Evolutionary conservation across 2,888 invertebrate genomes (phyloP).

Genomic region (Clepsis dumicolana): DNA sequence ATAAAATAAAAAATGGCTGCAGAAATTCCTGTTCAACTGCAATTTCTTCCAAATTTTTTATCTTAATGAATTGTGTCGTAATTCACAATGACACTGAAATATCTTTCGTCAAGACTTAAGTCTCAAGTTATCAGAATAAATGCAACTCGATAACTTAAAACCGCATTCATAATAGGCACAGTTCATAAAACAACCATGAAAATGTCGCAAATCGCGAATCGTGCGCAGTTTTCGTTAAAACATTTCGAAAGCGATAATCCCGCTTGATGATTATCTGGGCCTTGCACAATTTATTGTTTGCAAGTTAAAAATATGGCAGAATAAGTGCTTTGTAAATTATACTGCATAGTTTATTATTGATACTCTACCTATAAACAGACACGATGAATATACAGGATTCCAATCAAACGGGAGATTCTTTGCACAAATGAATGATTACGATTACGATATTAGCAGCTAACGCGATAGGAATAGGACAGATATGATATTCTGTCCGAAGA

Average conservation of each 20-base stretch:
- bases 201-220: constrained; percentile 32
- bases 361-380: background rate
- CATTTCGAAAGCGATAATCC: constrained; percentile 38
- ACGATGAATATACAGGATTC: no score
- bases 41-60: no score
- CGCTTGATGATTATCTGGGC: constrained; percentile 33
- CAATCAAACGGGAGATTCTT: background rate
- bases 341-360: background rate
- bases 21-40: no score
- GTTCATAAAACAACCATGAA: constrained; percentile 25
- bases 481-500: background rate
- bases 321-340: background rate
- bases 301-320: background rate
- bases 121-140: constrained; percentile 1
- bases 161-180: constrained; percentile 14
- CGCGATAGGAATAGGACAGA: background rate
- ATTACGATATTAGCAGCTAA: background rate
- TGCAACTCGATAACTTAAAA: constrained; percentile 13
- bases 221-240: constrained; percentile 29
- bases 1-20: no score
- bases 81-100: background rate
- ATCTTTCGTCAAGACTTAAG: background rate
- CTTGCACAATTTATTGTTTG: constrained; percentile 28
- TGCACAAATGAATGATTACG: background rate
- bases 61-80: background rate